Base-by-base conservation (phyloP, 2,113 vertebrate genomes). In the Aplodontia rufa region DNA sequence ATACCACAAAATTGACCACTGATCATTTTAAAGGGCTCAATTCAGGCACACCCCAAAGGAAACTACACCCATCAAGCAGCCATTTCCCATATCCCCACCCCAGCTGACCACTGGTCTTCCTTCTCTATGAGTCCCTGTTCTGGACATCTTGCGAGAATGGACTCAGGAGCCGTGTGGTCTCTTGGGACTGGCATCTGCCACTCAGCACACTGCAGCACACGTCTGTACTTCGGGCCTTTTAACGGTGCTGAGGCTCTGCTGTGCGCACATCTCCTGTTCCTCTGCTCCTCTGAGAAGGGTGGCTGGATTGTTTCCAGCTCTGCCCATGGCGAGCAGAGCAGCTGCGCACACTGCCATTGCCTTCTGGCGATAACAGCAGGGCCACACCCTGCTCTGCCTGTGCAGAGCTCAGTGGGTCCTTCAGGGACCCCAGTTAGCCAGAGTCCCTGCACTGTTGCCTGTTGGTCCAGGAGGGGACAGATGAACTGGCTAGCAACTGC, bases 171-270 rank as follows among this genome's bases (percentile, higher is more conserved):
- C 11, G 17, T 1, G 2, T 4, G 49, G 37, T 17, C 64, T 74
- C 55, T 35, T 22, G 37, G 8, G 19, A 6, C 66, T 30, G 62
- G 58, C 28, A 20, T 78, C 24, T 47, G 17, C 26, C 62, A n/a
- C n/a, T 30, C 2, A 14, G 40, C 5, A 16, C 4, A 19, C 1
- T 42, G 45, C 7, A 5, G 0, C 5, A 9, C 11, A 0, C 1
- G 3, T 13, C 12, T 17, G 16, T 1, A 22, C 24, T 32, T 47
- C 13, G 11, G 1, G 49, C 62, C 32, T 26, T 53, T 8, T 8
- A 4, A 17, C 2, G 17, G 11, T 40, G 47, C 35, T 2, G n/a
- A n/a, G n/a, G 3, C 5, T 10, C 20, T 20, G 2, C 1, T 5
- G 1, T 3, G 71, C 24, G 19, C 53, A 79, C 10, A 19, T 4